Percentiles rank a stretch among this genome's conserved stretches.
Conservation (phyloP, 2,888 invertebrate genomes). For the Stenurella melanura region DNA sequence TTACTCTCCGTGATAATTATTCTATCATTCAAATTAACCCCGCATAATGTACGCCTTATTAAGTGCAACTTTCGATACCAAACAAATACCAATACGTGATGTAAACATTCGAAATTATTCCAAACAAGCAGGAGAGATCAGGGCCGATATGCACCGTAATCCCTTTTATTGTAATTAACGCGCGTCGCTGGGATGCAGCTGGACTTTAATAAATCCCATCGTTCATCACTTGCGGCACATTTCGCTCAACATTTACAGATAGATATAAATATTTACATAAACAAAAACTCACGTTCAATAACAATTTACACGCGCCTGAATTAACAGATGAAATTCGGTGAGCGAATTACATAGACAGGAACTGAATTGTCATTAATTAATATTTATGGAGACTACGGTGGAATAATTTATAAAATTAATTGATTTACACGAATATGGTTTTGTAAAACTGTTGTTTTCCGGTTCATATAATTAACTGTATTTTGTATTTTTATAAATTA, state of each 20-base stretch:
- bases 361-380: conserved; percentile 14
- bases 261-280: conserved; percentile 41
- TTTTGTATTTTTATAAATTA: neutral
- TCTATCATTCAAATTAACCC: neutral
- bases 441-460: neutral
- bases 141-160: conserved; percentile 40
- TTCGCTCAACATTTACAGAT: conserved; percentile 44
- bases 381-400: neutral
- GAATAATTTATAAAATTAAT: neutral
- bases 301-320: conserved; percentile 16
- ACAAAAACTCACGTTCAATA: conserved; percentile 23
- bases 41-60: neutral
- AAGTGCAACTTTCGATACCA: neutral
- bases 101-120: neutral
- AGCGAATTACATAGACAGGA: conserved; percentile 7
- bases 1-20: neutral
- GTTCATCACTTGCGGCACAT: conserved; percentile 55
- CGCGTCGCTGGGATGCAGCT: conserved; percentile 52
- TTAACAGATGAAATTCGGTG: conserved; percentile 18
- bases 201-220: conserved; percentile 53
- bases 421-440: conserved; percentile 1
- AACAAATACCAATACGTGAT: conserved; percentile 17
- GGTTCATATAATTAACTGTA: neutral
- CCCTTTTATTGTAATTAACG: conserved; percentile 47
- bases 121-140: conserved; percentile 4